Evolutionary conservation across 2,113 vertebrate species (phyloP).

Genomic region (Alethe diademata): DNA sequence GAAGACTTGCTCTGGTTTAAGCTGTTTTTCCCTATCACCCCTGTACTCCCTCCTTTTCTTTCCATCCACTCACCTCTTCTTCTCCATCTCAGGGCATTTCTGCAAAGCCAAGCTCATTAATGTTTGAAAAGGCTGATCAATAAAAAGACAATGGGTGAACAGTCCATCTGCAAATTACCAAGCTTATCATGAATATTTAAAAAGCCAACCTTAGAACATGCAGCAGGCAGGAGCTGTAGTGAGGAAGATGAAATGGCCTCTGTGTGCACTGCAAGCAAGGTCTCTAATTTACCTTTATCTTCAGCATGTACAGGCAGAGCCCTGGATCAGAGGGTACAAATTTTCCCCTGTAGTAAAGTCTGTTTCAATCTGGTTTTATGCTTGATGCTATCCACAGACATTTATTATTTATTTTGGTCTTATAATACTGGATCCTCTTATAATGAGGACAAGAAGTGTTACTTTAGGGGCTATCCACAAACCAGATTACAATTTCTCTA

Average conservation of each 20-base stretch:
- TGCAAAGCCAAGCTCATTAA: slow-evolving; percentile 74
- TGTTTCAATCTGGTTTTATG: neutral
- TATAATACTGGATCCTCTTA: neutral
- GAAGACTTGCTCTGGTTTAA: slow-evolving; percentile 14
- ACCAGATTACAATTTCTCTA: neutral
- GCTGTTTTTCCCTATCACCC: neutral
- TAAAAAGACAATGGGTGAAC: slow-evolving; percentile 69
- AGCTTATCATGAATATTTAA: slow-evolving; percentile 76
- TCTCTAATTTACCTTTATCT: neutral
- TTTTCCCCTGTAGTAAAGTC: neutral
- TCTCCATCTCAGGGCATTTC: slow-evolving; percentile 24
- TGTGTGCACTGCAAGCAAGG: neutral
- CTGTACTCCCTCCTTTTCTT: neutral
- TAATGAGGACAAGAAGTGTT: neutral
- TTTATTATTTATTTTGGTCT: neutral
- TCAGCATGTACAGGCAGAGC: neutral
- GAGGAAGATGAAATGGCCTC: slow-evolving; percentile 5
- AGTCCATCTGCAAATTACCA: slow-evolving; percentile 77
- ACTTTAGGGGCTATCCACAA: neutral
- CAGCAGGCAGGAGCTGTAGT: slow-evolving; percentile 7
- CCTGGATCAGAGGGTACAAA: neutral
- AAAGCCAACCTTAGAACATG: slow-evolving; percentile 36
- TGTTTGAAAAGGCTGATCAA: slow-evolving; percentile 78
- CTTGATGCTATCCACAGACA: neutral
- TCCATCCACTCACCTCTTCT: neutral